Evolutionary conservation across 2,797 vertebrate genomes (phyloP).

Genomic region (Poecilia velifera): DNA sequence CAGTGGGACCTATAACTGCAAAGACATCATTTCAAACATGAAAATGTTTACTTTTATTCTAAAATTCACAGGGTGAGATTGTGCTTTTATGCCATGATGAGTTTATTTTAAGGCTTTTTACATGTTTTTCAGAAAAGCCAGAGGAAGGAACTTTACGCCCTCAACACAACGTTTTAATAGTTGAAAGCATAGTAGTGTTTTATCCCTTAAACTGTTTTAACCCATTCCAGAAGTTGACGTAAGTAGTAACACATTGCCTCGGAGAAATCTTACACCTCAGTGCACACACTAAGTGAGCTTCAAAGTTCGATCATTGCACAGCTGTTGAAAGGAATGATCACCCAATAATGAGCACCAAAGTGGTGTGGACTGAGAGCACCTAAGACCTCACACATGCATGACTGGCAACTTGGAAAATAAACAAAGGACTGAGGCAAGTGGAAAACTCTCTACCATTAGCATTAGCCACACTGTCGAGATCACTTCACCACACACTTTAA

Average conservation of each 20-base stretch:
- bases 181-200: slow-evolving; percentile 40
- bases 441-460: slow-evolving; percentile 11
- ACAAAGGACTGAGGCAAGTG: not conserved
- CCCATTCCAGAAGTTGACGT: slow-evolving; percentile 45
- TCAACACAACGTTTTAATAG: slow-evolving; percentile 24
- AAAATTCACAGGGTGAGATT: not conserved
- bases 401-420: slow-evolving; percentile 3
- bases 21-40: not conserved
- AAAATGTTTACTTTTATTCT: not conserved
- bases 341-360: slow-evolving; percentile 41
- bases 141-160: not conserved
- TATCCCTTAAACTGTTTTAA: slow-evolving; percentile 48
- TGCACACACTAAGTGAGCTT: slow-evolving; percentile 41
- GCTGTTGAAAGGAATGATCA: slow-evolving; percentile 56
- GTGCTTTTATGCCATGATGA: not conserved
- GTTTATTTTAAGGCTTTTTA: not conserved
- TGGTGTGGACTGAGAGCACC: slow-evolving; percentile 7
- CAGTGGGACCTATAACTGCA: not conserved
- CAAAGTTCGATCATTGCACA: slow-evolving; percentile 56
- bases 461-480: slow-evolving; percentile 6
- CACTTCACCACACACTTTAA: not conserved
- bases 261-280: slow-evolving; percentile 69
- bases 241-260: slow-evolving; percentile 35
- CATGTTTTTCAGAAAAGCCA: not conserved
- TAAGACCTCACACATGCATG: slow-evolving; percentile 8